A percentile compares a stretch with the other conserved stretches of the same genome.
Conservation (phyloP, 2,797 vertebrate species). For the Sebastes wilsoni region DNA sequence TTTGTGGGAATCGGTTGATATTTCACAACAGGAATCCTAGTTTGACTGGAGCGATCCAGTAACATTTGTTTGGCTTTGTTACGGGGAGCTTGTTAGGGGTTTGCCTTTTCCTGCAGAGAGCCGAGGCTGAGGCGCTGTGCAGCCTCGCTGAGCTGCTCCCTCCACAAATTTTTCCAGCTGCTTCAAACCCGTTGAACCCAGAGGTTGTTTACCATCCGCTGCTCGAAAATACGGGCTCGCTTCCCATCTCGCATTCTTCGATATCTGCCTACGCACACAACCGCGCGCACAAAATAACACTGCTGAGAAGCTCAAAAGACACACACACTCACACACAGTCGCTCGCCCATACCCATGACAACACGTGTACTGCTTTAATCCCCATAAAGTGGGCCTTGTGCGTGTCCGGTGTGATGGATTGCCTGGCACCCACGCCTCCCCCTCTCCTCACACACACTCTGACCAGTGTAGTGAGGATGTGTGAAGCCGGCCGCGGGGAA, state of each 20-base stretch:
- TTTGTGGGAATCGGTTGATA: constrained; percentile 15
- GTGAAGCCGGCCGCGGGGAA: constrained; percentile 58
- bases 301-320: constrained; percentile 29
- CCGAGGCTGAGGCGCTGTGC: constrained; percentile 45
- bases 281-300: constrained; percentile 59
- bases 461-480: constrained; percentile 68
- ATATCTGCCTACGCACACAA: constrained; percentile 74
- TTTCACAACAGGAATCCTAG: constrained; percentile 11
- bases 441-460: constrained; percentile 57
- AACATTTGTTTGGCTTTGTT: constrained; percentile 59
- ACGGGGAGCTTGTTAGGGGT: constrained; percentile 59
- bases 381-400: constrained; percentile 78
- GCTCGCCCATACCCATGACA: constrained; percentile 43
- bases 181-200: constrained; percentile 84
- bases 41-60: constrained; percentile 24
- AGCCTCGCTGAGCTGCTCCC: constrained; percentile 69
- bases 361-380: constrained; percentile 70
- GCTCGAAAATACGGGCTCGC: constrained; percentile 78
- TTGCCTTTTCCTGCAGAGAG: constrained; percentile 59
- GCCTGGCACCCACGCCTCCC: constrained; percentile 58
- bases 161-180: constrained; percentile 84
- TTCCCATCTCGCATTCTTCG: constrained; percentile 81
- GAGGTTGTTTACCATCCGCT: constrained; percentile 82
- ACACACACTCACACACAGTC: neutral
- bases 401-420: constrained; percentile 78